Percentiles rank a stretch among this genome's conserved stretches.
Evolutionary conservation across 2,797 vertebrate genomes (phyloP).

Genomic region (Hydrolagus colliei): DNA sequence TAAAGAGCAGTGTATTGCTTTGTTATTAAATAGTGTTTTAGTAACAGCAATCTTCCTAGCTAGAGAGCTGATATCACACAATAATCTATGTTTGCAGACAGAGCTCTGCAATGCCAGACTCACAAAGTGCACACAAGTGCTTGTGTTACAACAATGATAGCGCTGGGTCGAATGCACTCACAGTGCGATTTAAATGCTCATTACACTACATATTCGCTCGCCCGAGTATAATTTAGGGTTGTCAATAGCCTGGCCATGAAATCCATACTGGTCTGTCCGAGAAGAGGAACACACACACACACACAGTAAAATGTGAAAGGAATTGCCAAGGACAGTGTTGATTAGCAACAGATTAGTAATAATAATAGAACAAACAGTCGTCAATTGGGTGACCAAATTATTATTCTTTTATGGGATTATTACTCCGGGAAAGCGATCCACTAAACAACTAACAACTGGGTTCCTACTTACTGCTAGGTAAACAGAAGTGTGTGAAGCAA

Average conservation of each 20-base stretch:
- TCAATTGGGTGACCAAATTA: too few relatives aligned
- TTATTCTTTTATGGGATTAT: too few relatives aligned
- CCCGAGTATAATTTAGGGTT: slow-evolving; percentile 11
- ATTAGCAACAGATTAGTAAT: slow-evolving; percentile 11
- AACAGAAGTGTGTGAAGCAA: too few relatives aligned
- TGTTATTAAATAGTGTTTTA: neutral
- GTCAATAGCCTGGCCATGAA: slow-evolving; percentile 8
- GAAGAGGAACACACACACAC: neutral
- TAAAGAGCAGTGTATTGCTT: neutral
- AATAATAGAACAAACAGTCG: neutral
- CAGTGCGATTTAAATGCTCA: neutral
- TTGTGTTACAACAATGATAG: neutral
- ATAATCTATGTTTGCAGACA: neutral
- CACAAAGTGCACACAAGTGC: neutral
- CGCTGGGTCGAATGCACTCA: too few relatives aligned
- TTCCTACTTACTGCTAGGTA: too few relatives aligned
- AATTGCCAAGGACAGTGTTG: neutral
- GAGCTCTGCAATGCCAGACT: neutral
- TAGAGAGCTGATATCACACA: neutral
- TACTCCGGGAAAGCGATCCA: too few relatives aligned
- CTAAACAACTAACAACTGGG: too few relatives aligned
- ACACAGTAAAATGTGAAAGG: neutral
- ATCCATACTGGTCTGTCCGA: neutral
- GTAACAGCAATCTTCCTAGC: neutral
- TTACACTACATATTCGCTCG: neutral